These are phyloP conservation scores for Thinocorus orbignyianus DNA, from an alignment of 2,113 vertebrate species.

Conservation along the genomic window DNA sequence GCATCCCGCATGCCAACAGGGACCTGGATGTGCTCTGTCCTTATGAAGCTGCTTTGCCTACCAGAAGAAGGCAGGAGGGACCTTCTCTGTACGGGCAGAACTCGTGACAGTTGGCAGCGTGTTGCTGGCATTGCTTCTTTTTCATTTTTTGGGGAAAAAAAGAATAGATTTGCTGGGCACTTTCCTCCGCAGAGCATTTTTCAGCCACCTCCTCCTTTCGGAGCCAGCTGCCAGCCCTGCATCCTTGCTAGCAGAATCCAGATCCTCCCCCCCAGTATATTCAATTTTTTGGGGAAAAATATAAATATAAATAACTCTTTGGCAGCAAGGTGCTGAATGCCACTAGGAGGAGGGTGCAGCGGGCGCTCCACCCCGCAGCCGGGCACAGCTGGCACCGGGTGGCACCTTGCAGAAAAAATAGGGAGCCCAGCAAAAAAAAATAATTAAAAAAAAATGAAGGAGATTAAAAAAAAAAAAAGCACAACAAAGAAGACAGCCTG, in stretches of 20 bases:
- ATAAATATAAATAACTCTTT: background rate
- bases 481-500: conserved; percentile 47
- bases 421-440: background rate
- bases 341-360: background rate
- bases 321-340: background rate
- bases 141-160: background rate
- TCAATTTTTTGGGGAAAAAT: background rate
- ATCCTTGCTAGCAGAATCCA: background rate
- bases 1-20: rapidly evolving
- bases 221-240: background rate
- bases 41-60: background rate
- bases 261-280: background rate
- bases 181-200: conserved; percentile 44
- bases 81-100: background rate
- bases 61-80: background rate
- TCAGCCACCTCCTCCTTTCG: conserved; percentile 40
- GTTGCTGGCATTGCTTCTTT: background rate
- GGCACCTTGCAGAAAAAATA: conserved; percentile 61
- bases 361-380: background rate
- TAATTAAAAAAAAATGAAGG: too few species aligned
- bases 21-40: background rate
- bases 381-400: conserved; percentile 60
- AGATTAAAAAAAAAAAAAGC: background rate
- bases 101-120: background rate
- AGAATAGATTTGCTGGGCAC: background rate